These are phyloP conservation scores for Carlito syrichta DNA, from an alignment of 2,113 vertebrate species.

Conservation along the genomic window DNA sequence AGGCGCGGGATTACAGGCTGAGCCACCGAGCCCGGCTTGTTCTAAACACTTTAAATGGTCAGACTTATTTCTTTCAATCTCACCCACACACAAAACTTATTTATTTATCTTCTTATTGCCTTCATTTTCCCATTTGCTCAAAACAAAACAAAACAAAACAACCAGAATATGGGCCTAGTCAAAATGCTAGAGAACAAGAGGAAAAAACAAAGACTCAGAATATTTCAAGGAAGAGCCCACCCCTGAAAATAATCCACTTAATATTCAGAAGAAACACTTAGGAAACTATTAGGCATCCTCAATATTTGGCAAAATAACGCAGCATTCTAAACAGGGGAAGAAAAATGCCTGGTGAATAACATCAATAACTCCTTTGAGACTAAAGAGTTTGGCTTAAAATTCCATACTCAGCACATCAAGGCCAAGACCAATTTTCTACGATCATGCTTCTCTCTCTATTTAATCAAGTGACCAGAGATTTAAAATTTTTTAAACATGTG, in stretches of 20 bases:
- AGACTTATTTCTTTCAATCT: neutral
- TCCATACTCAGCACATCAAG: neutral
- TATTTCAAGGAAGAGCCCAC: neutral
- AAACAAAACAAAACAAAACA: neutral
- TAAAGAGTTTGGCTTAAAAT: neutral
- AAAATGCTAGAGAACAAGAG: neutral
- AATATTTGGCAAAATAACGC: neutral
- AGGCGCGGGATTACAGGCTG: no score
- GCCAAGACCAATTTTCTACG: neutral
- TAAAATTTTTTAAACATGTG: neutral
- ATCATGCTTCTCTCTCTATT: neutral
- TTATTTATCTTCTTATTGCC: neutral
- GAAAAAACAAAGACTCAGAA: neutral
- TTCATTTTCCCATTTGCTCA: neutral
- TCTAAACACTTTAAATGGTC: neutral
- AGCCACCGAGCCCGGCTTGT: no score
- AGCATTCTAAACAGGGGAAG: neutral
- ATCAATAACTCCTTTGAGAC: neutral
- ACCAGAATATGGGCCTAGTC: neutral
- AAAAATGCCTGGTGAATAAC: neutral
- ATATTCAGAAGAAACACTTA: neutral
- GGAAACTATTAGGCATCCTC: neutral
- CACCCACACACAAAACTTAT: neutral
- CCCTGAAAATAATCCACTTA: neutral
- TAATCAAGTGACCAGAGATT: neutral